Conservation (phyloP, 2,113 vertebrate species). For the Odontesthes bonariensis region DNA sequence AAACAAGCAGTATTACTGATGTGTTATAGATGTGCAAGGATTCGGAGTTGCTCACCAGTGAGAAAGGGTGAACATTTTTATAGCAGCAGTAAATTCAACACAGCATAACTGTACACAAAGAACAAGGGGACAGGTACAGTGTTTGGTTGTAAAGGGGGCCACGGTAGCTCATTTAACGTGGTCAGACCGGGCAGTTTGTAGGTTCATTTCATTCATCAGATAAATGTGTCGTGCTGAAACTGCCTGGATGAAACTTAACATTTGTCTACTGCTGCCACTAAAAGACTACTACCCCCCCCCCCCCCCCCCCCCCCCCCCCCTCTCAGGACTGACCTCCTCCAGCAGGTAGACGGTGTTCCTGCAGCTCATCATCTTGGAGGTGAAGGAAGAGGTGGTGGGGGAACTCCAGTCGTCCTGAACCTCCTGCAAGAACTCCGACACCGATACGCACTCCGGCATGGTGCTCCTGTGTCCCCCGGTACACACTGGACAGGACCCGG, state of each 20-base stretch:
- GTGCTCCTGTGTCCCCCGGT: slow-evolving; percentile 22
- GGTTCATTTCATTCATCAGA: slow-evolving; percentile 1
- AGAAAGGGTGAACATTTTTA: background rate
- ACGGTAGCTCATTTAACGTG: background rate
- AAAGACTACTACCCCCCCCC: background rate
- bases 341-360: slow-evolving; percentile 75
- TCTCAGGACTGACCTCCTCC: slow-evolving; percentile 69
- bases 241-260: background rate
- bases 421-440: slow-evolving; percentile 71
- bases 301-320: background rate
- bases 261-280: background rate
- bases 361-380: slow-evolving; percentile 75
- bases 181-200: background rate
- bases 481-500: slow-evolving; percentile 7
- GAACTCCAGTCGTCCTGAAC: slow-evolving; percentile 79
- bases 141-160: background rate
- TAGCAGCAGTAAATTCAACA: background rate
- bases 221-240: background rate
- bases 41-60: background rate
- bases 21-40: background rate
- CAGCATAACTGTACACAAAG: background rate
- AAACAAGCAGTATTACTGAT: background rate
- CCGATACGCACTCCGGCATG: slow-evolving; percentile 74
- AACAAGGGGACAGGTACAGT: background rate
- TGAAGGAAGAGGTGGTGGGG: slow-evolving; percentile 76